Evolutionary conservation across 1,140 invertebrate species (phyloP), one percentile per base, ranked within the genome.

Genomic region (Brachionus rubens): DNA sequence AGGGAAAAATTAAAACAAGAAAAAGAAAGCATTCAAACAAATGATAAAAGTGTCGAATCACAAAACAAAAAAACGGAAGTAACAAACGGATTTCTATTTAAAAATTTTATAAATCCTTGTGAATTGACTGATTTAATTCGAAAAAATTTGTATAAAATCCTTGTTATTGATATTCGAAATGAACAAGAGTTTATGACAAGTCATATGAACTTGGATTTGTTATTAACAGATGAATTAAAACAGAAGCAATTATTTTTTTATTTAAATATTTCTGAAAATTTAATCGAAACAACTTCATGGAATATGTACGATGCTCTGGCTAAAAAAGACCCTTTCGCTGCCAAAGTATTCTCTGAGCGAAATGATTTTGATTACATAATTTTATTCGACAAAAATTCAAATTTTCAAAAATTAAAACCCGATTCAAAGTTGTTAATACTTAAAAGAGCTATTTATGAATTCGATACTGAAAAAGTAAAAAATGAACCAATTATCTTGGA

Each of bases 401-500:
- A 19, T 54, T 48, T 21, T n/a, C 30, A 72, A 33, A 21, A 28
- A 7, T 26, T 72, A 72, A 40, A 72, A 50, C 26, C 9, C 28
- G 50, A 54, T 28, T 72, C 68, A 1, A 72, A 72, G 21, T 24
- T 72, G 21, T 50, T 9, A 3, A 50, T 72, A 6, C 28, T 72
- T 1, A 72, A 72, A 36, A 19, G 68, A 5, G 46, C 50, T 14
- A 7, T 72, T 7, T 65, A 24, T 21, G 59, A 65, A 43, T 65
- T 14, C 16, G 59, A 65, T 43, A 24, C 43, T 4, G 68, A 50
- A n/a, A 72, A 50, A 54, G 46, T 52, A 9, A 72, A 54, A 72
- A 50, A 48, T 41, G 68, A 72, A 16, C 68, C 68, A 12, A 28
- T 54, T 3, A 72, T 72, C 50, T 41, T 72, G 28, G 68, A 72